Conservation (phyloP, 2,113 vertebrate genomes). For the Rissa tridactyla region DNA sequence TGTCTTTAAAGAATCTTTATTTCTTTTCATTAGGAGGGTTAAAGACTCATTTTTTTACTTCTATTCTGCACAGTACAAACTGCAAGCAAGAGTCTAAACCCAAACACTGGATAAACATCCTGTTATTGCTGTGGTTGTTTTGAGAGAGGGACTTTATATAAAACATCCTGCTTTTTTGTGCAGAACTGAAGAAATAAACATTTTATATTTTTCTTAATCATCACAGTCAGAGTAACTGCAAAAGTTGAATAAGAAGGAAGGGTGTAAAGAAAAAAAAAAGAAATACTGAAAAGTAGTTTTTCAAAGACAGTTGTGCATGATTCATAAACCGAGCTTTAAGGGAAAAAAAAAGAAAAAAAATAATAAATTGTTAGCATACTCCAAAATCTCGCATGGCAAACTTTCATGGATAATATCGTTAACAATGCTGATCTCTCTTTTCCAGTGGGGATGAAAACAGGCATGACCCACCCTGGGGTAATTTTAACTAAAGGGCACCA, state of each 20-base stretch:
- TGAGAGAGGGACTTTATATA: background rate
- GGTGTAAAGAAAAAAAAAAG: background rate
- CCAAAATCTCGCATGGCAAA: background rate
- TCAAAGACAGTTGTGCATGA: background rate
- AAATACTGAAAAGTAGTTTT: background rate
- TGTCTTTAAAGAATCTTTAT: background rate
- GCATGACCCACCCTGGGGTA: background rate
- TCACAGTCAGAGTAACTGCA: background rate
- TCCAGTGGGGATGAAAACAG: background rate
- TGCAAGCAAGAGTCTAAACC: background rate
- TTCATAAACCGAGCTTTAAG: background rate
- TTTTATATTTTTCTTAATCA: background rate
- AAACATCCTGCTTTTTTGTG: background rate
- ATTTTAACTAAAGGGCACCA: constrained; percentile 18
- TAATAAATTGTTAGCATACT: background rate
- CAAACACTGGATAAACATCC: background rate
- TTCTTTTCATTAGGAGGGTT: background rate
- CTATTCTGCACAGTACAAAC: background rate
- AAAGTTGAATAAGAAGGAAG: background rate
- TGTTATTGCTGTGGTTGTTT: background rate
- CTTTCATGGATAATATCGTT: background rate
- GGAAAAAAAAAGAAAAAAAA: background rate
- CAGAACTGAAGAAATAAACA: background rate
- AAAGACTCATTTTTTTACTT: background rate
- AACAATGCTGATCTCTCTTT: background rate